Evolutionary conservation across 1,140 invertebrate species (phyloP), one percentile per base, ranked within the genome.

Genomic region (Drosophila obscura): DNA sequence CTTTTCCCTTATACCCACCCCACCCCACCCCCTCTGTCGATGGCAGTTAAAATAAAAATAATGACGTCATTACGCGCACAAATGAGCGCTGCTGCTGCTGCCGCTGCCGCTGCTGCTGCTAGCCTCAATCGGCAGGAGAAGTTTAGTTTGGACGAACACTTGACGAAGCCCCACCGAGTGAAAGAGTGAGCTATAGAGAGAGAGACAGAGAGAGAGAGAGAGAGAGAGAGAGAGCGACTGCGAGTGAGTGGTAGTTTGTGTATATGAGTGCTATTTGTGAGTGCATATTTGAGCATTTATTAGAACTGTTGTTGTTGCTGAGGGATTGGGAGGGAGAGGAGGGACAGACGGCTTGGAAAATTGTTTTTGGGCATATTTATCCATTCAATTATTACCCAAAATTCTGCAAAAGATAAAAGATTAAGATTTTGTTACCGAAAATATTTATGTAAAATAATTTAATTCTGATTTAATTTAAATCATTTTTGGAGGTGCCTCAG

Each of bases 1-100:
- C 79, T 67, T 56, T 78, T 67, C 71, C 64, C 39, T 39, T 39
- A 5, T 26, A 22, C 31, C 28, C 4, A 0, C 22, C 22, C 22
- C 22, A 24, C 51, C 59, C 19, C 56, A 31, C 75, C 43, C 57
- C 61, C 73, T 53, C 61, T 65, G 49, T 51, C 49, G 56, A 55
- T 66, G 61, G 78, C 80, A 88, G 82, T 88, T 87, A 87, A 87
- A 87, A 87, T 88, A 87, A 87, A 87, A 87, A 87, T 87, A 87
- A 87, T 87, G 82, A 87, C 82, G 82, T 87, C 82, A 87, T 87
- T 87, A 87, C 79, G 82, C 75, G 79, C 82, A 87, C 82, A 87
- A 87, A 87, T 87, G 82, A 87, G 82, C 82, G 74, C 64, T 84
- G 81, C 77, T 68, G 80, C 81, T 84, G 80, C 66, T 26, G 39